Evolutionary conservation across 2,113 vertebrate species (phyloP).

Genomic region (Channa maculata): DNA sequence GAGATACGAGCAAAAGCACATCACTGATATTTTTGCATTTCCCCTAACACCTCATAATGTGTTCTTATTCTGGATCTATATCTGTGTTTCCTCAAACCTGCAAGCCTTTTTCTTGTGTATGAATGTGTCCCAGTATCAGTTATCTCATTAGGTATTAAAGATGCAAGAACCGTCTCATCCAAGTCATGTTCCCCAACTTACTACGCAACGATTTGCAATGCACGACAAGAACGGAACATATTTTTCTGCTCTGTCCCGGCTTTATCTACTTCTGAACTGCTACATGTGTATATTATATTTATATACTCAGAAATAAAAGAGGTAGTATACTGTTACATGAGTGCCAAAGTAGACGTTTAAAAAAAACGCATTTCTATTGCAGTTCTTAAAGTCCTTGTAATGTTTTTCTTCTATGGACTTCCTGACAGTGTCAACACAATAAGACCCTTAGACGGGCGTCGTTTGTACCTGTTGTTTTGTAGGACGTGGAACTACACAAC

Average conservation of each 20-base stretch:
- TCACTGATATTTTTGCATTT: conserved; percentile 33
- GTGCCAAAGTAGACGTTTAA: conserved; percentile 81
- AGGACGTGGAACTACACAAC: conserved; percentile 31
- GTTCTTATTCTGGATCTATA: conserved; percentile 25
- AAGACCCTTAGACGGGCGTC: conserved; percentile 17
- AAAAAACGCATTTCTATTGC: conserved; percentile 55
- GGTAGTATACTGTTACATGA: conserved; percentile 71
- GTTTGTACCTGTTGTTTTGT: conserved; percentile 59
- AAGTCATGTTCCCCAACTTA: conserved; percentile 3
- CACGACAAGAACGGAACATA: conserved; percentile 60
- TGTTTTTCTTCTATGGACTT: conserved; percentile 31
- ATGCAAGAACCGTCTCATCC: conserved; percentile 27
- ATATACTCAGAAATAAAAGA: conserved; percentile 59
- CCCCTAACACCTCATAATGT: conserved; percentile 37
- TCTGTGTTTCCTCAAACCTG: conserved; percentile 37
- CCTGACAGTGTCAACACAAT: conserved; percentile 32
- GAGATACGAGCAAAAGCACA: not conserved
- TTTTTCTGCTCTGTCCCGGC: conserved; percentile 61
- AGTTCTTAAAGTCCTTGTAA: conserved; percentile 45
- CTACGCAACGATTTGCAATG: conserved; percentile 65
- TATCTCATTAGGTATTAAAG: conserved; percentile 44
- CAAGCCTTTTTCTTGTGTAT: conserved; percentile 46
- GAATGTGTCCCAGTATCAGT: conserved; percentile 48
- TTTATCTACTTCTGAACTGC: conserved; percentile 68
- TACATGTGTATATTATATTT: conserved; percentile 73